phyloP scores from a whole-genome alignment of 2,797 vertebrate genomes.

The Tinamus major region DNA sequence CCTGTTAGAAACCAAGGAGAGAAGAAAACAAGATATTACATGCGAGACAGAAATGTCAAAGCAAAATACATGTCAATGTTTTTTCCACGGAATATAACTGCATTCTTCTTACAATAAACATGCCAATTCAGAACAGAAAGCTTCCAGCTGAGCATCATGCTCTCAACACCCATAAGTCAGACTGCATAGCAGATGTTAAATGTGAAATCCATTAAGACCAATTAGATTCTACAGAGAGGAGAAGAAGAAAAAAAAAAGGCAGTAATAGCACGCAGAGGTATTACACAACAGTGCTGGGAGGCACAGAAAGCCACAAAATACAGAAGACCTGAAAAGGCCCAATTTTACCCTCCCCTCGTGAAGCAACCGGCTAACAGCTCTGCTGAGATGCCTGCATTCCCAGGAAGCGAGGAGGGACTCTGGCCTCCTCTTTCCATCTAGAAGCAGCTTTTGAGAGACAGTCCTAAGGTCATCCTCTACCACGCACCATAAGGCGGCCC shows the following conservation, averaged over 20 bases:
- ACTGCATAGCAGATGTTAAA: slow-evolving; percentile 53
- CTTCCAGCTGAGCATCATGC: slow-evolving; percentile 34
- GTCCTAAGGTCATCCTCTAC: not conserved
- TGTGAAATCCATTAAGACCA: slow-evolving; percentile 65
- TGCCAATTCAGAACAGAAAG: slow-evolving; percentile 9
- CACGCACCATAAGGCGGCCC: not conserved
- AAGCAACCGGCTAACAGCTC: not conserved
- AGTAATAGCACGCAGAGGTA: not conserved
- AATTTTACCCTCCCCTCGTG: not conserved
- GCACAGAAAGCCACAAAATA: not conserved
- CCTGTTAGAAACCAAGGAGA: not conserved
- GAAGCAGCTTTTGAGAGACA: not conserved
- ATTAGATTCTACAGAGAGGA: slow-evolving; percentile 32
- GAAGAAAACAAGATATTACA: not conserved
- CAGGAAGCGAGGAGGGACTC: not conserved
- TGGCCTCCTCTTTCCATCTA: not conserved
- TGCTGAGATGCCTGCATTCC: not conserved
- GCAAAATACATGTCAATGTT: not conserved
- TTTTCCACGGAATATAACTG: not conserved
- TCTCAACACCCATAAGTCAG: slow-evolving; percentile 40
- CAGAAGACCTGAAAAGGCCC: not conserved
- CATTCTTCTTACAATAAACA: slow-evolving; percentile 12
- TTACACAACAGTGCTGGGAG: not conserved
- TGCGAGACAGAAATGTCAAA: not conserved
- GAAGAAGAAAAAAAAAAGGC: not conserved